Evolutionary conservation across 2,888 invertebrate genomes (phyloP).

Genomic region (Pollenia amentaria): DNA sequence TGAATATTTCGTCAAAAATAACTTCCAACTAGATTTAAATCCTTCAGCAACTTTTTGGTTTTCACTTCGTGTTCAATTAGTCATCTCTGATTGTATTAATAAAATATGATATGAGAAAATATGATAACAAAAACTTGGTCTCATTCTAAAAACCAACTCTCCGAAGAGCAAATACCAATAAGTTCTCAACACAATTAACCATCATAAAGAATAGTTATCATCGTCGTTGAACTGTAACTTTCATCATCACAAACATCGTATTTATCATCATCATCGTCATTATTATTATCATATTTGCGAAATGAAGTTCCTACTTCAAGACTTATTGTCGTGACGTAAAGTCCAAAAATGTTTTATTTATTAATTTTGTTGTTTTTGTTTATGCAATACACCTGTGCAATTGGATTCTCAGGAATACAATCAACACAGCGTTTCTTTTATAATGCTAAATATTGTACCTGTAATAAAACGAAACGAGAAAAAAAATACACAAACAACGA

Average conservation of each 20-base stretch:
- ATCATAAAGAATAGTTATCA: not conserved
- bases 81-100: slow-evolving; percentile 18
- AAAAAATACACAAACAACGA: slow-evolving; percentile 15
- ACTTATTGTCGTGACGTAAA: slow-evolving; percentile 60
- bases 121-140: not conserved
- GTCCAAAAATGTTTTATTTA: slow-evolving; percentile 39
- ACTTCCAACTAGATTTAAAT: slow-evolving; percentile 17
- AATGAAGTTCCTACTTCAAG: not conserved
- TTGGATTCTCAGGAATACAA: slow-evolving; percentile 54
- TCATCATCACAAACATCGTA: not conserved
- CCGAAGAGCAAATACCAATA: not conserved
- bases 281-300: not conserved
- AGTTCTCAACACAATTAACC: no score
- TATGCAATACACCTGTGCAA: slow-evolving; percentile 67
- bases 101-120: not conserved
- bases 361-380: slow-evolving; percentile 1
- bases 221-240: not conserved
- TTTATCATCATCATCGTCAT: slow-evolving; percentile 9
- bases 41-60: not conserved
- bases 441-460: slow-evolving; percentile 17
- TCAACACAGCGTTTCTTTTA: slow-evolving; percentile 9
- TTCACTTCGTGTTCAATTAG: not conserved
- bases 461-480: slow-evolving; percentile 26
- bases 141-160: not conserved
- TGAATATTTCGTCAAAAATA: slow-evolving; percentile 5